Conservation (phyloP, 2,888 invertebrate species). For the Melanotus villosus region DNA sequence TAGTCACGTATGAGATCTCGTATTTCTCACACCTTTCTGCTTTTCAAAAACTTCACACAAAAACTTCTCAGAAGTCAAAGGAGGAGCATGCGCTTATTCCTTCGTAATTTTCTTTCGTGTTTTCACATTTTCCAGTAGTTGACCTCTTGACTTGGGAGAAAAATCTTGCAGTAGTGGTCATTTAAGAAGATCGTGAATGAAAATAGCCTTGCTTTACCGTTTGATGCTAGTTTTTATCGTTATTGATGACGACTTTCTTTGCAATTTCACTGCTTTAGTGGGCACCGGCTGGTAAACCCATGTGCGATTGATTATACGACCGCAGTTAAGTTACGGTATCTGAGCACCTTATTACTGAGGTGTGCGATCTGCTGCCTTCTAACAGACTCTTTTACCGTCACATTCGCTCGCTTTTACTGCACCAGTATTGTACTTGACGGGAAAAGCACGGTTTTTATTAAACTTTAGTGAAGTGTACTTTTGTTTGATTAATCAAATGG, state of each 20-base stretch:
- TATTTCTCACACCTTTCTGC: slow-evolving; percentile 2
- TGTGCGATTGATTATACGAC: slow-evolving; percentile 44
- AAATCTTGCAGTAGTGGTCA: no score
- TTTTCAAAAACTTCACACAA: no score
- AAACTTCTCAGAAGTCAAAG: background rate
- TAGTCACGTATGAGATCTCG: no score
- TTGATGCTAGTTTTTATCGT: background rate
- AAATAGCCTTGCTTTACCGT: background rate
- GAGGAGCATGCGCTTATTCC: background rate
- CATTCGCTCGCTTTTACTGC: background rate
- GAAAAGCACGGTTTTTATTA: no score
- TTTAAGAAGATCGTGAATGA: no score
- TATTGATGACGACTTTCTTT: slow-evolving; percentile 23
- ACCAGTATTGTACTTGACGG: no score
- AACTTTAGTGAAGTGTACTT: no score
- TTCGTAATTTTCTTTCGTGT: background rate
- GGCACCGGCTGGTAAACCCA: slow-evolving; percentile 24
- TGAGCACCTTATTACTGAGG: slow-evolving; percentile 42
- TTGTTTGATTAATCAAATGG: no score
- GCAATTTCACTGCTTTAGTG: slow-evolving; percentile 23
- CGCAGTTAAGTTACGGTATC: slow-evolving; percentile 55
- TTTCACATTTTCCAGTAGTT: background rate
- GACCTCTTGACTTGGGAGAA: no score
- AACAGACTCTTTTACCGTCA: slow-evolving; percentile 27
- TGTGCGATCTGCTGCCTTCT: slow-evolving; percentile 28